phyloP scores from a whole-genome alignment of 2,113 vertebrate genomes.

The Cyanoramphus novaezelandiae region DNA sequence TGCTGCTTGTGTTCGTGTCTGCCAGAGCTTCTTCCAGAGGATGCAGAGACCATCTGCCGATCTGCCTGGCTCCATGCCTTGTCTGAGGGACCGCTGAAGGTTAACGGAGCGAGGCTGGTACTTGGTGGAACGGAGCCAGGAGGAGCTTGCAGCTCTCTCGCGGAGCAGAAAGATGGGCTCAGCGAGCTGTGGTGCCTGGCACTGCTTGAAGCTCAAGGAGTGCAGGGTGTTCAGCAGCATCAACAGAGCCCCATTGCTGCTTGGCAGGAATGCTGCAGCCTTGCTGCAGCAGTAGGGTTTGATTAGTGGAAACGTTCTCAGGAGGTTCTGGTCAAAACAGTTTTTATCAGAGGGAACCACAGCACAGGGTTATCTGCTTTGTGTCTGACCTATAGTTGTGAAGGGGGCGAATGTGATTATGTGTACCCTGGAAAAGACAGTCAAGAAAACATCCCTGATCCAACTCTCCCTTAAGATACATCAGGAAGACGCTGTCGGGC shows the following conservation, averaged over 20 bases:
- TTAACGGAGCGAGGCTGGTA: neutral
- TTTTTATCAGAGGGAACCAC: neutral
- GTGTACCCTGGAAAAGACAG: neutral
- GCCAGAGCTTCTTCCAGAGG: neutral
- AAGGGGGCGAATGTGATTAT: neutral
- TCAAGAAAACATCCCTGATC: neutral
- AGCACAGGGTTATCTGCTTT: neutral
- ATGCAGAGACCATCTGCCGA: neutral
- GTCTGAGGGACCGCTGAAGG: neutral
- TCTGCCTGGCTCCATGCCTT: neutral
- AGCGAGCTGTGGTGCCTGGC: slow-evolving; percentile 68
- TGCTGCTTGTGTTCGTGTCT: neutral
- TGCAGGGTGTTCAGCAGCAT: slow-evolving; percentile 17
- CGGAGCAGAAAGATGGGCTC: neutral
- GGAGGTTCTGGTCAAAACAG: neutral
- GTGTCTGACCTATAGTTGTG: neutral
- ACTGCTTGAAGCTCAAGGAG: slow-evolving; percentile 53
- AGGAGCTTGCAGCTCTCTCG: slow-evolving; percentile 2
- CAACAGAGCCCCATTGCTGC: neutral
- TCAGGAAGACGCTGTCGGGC: neutral
- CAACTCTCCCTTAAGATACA: neutral
- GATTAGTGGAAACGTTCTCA: neutral
- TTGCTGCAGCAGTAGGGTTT: neutral
- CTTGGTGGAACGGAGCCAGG: slow-evolving; percentile 37
- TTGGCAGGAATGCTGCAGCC: neutral